Evolutionary conservation across 2,113 vertebrate species (phyloP).

Genomic region (Nesogale talazaci): DNA sequence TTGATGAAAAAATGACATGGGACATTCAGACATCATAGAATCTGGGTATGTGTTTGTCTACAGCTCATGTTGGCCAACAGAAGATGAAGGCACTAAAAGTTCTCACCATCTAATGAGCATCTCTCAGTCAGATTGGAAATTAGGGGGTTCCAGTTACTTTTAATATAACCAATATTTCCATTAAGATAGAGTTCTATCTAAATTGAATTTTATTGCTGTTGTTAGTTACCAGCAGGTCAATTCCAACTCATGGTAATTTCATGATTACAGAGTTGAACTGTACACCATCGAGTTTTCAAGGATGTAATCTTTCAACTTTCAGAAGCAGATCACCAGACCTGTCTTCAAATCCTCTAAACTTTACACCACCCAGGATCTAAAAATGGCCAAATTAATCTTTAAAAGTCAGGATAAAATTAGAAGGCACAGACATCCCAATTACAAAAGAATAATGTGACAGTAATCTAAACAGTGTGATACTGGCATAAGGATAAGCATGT

Average conservation of each 20-base stretch:
- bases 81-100: slow-evolving; percentile 15
- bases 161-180: not conserved
- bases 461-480: too few relatives aligned
- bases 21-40: not conserved
- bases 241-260: not conserved
- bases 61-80: slow-evolving; percentile 3
- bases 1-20: not conserved
- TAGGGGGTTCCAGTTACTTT: slow-evolving; percentile 10
- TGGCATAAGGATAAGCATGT: too few relatives aligned
- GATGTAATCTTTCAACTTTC: not conserved
- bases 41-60: not conserved
- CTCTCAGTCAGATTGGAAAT: not conserved
- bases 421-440: not conserved
- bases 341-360: not conserved
- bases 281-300: not conserved
- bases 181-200: not conserved
- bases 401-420: not conserved
- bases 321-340: not conserved
- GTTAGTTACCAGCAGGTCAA: not conserved
- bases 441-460: too few relatives aligned
- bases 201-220: not conserved
- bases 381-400: too few relatives aligned
- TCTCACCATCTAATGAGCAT: slow-evolving; percentile 9
- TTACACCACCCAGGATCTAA: not conserved
- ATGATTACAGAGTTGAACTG: not conserved